Evolutionary conservation across 2,888 invertebrate species (phyloP).

Genomic region (Xylota segnis): DNA sequence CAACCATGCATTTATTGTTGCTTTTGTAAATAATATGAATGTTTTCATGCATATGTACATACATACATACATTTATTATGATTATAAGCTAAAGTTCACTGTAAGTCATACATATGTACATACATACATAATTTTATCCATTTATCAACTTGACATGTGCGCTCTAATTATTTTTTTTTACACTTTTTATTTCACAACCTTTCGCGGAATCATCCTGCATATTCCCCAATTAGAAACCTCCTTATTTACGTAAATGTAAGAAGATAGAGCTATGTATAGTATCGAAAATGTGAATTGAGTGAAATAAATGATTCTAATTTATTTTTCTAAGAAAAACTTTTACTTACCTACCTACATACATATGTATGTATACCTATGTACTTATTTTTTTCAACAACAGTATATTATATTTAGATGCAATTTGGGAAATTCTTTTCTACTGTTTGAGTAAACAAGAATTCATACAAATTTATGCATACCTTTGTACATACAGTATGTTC

Average conservation of each 20-base stretch:
- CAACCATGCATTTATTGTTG: not conserved
- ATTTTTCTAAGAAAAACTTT: not conserved
- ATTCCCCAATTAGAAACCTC: not conserved
- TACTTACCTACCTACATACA: not conserved
- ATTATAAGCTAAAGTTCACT: not conserved
- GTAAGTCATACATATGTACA: not conserved
- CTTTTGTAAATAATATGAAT: not conserved
- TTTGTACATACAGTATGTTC: too few relatives aligned
- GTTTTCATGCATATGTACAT: not conserved
- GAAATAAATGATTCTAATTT: constrained; percentile 1
- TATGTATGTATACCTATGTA: too few relatives aligned
- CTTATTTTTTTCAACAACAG: not conserved
- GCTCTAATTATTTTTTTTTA: too few relatives aligned
- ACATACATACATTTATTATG: too few relatives aligned
- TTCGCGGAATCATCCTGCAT: not conserved
- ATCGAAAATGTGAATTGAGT: not conserved
- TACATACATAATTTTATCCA: not conserved
- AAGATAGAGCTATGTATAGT: not conserved
- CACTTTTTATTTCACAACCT: not conserved
- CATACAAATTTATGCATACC: not conserved
- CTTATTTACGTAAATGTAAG: not conserved
- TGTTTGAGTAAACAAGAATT: not conserved
- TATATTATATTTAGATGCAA: not conserved
- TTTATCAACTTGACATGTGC: not conserved
- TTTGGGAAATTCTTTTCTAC: not conserved